phyloP scores from a whole-genome alignment of 2,888 invertebrate genomes.

The Andrena minutula region DNA sequence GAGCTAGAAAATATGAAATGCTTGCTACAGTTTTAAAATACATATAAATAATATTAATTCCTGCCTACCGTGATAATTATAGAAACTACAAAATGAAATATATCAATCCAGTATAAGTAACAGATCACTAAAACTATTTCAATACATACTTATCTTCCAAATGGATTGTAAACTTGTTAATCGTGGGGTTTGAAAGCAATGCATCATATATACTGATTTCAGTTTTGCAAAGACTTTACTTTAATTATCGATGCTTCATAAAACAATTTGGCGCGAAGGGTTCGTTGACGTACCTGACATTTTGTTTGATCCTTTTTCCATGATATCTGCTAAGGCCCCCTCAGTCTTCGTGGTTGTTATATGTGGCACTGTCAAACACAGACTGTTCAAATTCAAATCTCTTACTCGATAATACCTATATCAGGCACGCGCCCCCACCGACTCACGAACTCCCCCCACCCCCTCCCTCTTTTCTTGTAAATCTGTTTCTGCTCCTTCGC shows the following conservation, averaged over 20 bases:
- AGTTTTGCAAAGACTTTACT: background rate
- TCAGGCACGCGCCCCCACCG: constrained; percentile 53
- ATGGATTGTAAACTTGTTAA: background rate
- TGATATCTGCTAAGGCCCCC: constrained; percentile 15
- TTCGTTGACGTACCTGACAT: constrained; percentile 38
- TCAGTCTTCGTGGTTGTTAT: constrained; percentile 51
- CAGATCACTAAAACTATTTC: background rate
- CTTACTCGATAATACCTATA: constrained; percentile 59
- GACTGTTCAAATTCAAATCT: constrained; percentile 63
- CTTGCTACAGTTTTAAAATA: background rate
- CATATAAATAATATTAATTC: background rate
- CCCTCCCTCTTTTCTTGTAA: constrained; percentile 49
- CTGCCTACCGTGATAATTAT: background rate
- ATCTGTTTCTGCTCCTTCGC: constrained; percentile 24
- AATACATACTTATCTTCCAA: background rate
- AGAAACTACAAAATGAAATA: background rate
- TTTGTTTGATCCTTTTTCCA: constrained; percentile 10
- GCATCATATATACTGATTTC: background rate
- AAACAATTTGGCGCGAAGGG: background rate
- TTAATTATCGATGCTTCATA: background rate
- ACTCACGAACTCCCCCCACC: constrained; percentile 22
- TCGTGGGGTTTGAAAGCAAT: background rate
- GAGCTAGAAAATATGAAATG: background rate
- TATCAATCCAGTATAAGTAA: background rate
- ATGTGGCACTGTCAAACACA: constrained; percentile 49